These are phyloP conservation scores for Procambarus virginalis DNA, from an alignment of 1,140 invertebrate species.

Conservation along the genomic window DNA sequence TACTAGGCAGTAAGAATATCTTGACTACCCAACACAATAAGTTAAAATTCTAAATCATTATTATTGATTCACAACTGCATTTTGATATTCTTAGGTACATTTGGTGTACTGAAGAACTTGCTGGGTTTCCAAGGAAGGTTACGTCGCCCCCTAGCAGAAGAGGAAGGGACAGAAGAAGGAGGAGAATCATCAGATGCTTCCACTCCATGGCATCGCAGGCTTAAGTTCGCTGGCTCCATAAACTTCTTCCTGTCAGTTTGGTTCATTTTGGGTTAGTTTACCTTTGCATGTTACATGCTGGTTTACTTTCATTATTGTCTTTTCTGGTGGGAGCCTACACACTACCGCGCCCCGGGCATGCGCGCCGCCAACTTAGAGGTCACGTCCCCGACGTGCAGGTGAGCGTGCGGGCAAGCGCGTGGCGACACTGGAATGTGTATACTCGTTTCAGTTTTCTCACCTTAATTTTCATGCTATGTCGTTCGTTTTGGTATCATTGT, in stretches of 20 bases:
- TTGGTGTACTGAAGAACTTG: constrained; percentile 80
- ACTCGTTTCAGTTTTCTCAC: no score
- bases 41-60: no score
- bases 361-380: no score
- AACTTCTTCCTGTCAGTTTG: constrained; percentile 82
- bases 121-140: constrained; percentile 77
- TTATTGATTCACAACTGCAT: no score
- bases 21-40: no score
- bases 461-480: no score
- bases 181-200: constrained; percentile 72
- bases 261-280: constrained; percentile 80
- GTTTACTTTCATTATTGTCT: not conserved
- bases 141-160: constrained; percentile 76
- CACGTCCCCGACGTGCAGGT: no score
- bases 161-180: constrained; percentile 76
- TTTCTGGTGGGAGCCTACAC: not conserved
- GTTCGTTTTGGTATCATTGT: no score
- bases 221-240: constrained; percentile 74
- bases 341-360: no score
- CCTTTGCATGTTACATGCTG: not conserved
- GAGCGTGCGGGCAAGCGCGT: no score
- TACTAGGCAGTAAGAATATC: no score
- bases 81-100: constrained; percentile 71
- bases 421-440: no score
- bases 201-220: constrained; percentile 78